phyloP scores from a whole-genome alignment of 2,113 vertebrate genomes.

The Paracyprichromis sp. region DNA sequence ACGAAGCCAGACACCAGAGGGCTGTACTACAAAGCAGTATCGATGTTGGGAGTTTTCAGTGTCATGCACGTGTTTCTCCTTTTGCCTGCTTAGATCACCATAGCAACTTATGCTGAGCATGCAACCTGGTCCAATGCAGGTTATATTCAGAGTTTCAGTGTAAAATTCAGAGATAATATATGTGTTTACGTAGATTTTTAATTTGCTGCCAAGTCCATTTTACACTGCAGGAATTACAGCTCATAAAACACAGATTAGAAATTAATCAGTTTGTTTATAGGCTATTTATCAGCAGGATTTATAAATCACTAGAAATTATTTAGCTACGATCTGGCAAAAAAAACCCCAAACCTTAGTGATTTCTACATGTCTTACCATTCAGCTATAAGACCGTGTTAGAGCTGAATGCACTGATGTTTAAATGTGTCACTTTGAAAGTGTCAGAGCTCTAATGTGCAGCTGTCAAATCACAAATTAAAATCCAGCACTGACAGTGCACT shows the following conservation, averaged over 20 bases:
- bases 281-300: neutral
- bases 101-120: neutral
- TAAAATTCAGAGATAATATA: neutral
- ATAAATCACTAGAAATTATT: neutral
- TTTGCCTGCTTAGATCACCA: neutral
- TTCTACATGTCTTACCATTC: neutral
- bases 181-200: neutral
- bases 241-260: neutral
- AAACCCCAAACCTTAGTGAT: accelerated
- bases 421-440: neutral
- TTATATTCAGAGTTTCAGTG: neutral
- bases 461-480: neutral
- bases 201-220: neutral
- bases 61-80: neutral
- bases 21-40: neutral
- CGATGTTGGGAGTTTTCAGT: neutral
- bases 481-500: neutral
- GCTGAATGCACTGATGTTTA: neutral
- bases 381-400: neutral
- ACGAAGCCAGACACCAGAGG: neutral
- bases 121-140: neutral
- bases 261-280: neutral
- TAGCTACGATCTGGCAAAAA: neutral
- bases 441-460: neutral
- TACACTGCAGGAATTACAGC: neutral